Evolutionary conservation across 2,797 vertebrate genomes (phyloP).

Genomic region (Pyrocephalus nanus): DNA sequence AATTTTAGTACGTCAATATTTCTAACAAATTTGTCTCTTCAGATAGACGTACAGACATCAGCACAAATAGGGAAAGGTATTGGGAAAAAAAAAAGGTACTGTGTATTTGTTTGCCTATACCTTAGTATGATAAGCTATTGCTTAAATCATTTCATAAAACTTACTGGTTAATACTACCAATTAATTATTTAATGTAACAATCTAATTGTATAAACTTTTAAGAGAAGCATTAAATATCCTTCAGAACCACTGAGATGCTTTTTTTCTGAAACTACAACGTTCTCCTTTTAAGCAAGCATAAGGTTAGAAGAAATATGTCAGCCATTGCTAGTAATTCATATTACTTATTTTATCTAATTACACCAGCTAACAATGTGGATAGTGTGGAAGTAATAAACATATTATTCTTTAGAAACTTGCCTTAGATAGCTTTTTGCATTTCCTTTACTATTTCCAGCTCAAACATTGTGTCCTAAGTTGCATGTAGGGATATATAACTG

Average conservation of each 20-base stretch:
- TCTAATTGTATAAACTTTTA: constrained; percentile 39
- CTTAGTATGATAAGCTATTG: background rate
- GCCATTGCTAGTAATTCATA: background rate
- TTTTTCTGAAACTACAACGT: constrained; percentile 40
- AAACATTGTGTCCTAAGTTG: background rate
- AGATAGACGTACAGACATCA: background rate
- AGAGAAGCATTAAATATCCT: constrained; percentile 23
- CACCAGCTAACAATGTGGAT: background rate
- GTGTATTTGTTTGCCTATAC: background rate
- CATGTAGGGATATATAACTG: background rate
- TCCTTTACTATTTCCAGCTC: background rate
- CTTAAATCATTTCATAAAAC: background rate
- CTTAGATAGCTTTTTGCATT: background rate
- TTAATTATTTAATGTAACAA: constrained; percentile 17
- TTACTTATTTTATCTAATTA: background rate
- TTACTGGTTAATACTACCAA: background rate
- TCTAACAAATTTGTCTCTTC: background rate
- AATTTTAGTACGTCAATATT: background rate
- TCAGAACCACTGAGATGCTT: constrained; percentile 12
- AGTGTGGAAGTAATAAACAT: background rate
- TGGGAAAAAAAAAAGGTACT: background rate
- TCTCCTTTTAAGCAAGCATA: background rate
- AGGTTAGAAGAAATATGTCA: background rate
- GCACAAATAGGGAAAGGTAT: background rate
- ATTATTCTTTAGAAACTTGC: background rate